A percentile compares a stretch with the other conserved stretches of the same genome.
Conservation (phyloP, 2,797 vertebrate genomes). For the Myotis myotis region DNA sequence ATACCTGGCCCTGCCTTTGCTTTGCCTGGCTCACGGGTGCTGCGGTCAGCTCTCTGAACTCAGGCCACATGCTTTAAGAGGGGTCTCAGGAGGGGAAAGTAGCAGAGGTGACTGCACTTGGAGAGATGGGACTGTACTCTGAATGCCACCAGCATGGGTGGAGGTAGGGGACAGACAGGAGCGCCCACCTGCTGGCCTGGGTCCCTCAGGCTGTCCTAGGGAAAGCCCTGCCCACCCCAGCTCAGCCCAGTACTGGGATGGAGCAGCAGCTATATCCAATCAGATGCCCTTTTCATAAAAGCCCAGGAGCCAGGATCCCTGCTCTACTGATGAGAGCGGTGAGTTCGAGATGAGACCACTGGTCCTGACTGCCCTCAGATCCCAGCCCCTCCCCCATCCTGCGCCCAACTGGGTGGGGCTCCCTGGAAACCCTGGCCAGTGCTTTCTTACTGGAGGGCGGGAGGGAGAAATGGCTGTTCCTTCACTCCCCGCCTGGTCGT, state of each 20-base stretch:
- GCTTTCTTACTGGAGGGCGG: accelerated
- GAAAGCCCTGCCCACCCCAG: background rate
- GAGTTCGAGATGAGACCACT: background rate
- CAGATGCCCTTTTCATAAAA: background rate
- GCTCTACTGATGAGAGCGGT: background rate
- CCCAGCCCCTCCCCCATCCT: background rate
- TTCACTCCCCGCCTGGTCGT: background rate
- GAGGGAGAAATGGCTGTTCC: background rate
- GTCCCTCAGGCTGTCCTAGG: background rate
- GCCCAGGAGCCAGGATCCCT: background rate
- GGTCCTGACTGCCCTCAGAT: background rate
- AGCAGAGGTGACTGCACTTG: accelerated
- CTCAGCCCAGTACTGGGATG: background rate
- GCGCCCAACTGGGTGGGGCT: accelerated
- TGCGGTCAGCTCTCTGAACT: accelerated
- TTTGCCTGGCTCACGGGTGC: accelerated
- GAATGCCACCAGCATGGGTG: background rate
- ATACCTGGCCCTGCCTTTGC: background rate
- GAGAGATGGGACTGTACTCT: background rate
- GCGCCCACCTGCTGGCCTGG: background rate
- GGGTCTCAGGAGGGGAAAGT: background rate
- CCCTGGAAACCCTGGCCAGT: too few species aligned
- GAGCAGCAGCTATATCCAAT: background rate
- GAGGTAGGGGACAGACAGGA: too few species aligned
- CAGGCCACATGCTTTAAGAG: background rate